phyloP scores from a whole-genome alignment of 2,888 invertebrate genomes.

The Scaptodrosophila latifasciaeformis region DNA sequence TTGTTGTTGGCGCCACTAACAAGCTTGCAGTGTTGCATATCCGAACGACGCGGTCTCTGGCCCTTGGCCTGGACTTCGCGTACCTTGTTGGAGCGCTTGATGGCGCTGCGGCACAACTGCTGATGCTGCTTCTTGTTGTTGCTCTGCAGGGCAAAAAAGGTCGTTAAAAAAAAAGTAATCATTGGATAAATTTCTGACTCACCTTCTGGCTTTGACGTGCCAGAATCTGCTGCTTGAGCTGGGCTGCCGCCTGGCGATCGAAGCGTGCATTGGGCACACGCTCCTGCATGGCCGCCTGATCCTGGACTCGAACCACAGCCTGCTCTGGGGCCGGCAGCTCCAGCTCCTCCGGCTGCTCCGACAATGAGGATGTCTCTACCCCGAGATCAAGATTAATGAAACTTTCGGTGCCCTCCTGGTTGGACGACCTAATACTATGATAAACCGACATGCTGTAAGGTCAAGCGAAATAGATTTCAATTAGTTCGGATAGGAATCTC shows the following conservation, averaged over 20 bases:
- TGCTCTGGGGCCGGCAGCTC: constrained; percentile 25
- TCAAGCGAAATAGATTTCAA: not conserved
- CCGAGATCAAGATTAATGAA: constrained; percentile 72
- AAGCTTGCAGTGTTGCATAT: constrained; percentile 76
- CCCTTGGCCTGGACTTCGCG: constrained; percentile 77
- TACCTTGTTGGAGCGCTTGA: constrained; percentile 60
- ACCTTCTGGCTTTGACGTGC: constrained; percentile 72
- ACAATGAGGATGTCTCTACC: constrained; percentile 41
- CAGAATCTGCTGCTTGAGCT: constrained; percentile 71
- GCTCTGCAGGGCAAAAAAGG: constrained; percentile 45
- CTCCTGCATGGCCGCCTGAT: constrained; percentile 29
- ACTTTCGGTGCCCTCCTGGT: constrained; percentile 68
- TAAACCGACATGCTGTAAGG: constrained; percentile 74
- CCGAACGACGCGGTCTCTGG: constrained; percentile 77
- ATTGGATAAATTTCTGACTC: constrained; percentile 18
- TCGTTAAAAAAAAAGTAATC: too few species aligned
- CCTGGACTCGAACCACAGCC: constrained; percentile 1
- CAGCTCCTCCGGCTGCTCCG: constrained; percentile 19
- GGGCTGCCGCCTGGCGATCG: constrained; percentile 61
- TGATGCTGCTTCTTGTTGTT: constrained; percentile 58
- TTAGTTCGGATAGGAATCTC: too few species aligned
- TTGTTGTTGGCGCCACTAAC: constrained; percentile 80
- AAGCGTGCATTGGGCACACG: constrained; percentile 52
- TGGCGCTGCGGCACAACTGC: constrained; percentile 6
- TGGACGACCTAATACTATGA: constrained; percentile 72